Evolutionary conservation across 1,140 invertebrate genomes (phyloP), one percentile per base, ranked within the genome.

Genomic region (Brachionus rotundiformis): DNA sequence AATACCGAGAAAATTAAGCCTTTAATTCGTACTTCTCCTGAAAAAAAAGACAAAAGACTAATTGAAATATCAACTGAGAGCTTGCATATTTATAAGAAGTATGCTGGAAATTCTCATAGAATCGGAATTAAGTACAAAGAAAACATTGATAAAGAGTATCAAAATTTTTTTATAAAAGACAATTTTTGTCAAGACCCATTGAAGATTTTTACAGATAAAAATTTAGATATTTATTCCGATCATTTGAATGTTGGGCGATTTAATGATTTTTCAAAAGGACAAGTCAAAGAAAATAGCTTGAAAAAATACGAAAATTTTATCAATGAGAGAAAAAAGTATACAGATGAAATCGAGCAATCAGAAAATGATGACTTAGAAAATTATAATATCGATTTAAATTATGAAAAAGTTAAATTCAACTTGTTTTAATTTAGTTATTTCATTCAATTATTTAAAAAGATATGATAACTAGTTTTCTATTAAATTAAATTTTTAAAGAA

Each of bases 221-320:
- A 8, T 19, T 16, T 54, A 16, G n/a, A n/a, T 19, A 54, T 54
- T 19, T 54, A 54, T 54, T 8, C 16, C 5, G 47, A 54, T 23
- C 47, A 54, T 54, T 54, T 54, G 19, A 54, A 54, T 54, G 2
- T 19, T 7, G 19, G 5, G 8, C 16, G 47, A 0, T 19, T 54
- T 1, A 54, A 25, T 54, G 19, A 54, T 23, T 8, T 8, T 19
- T 8, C 47, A 16, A 19, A 4, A 6, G 5, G 4, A 19, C 47
- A 19, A 19, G 98, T 98, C 0, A 96, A 54, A 54, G 19, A 19
- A 2, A 19, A 19, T 7, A 19, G 23, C 23, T 54, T 54, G 47
- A 54, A 54, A 54, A 54, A 19, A 19, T 54, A 54, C 19, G 47
- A 54, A 54, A 2, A n/a, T 10, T 54, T 23, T 19, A 25, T 54